These are phyloP conservation scores for Ditylenchus weischeri DNA, from an alignment of 2,888 invertebrate species.

Conservation along the genomic window DNA sequence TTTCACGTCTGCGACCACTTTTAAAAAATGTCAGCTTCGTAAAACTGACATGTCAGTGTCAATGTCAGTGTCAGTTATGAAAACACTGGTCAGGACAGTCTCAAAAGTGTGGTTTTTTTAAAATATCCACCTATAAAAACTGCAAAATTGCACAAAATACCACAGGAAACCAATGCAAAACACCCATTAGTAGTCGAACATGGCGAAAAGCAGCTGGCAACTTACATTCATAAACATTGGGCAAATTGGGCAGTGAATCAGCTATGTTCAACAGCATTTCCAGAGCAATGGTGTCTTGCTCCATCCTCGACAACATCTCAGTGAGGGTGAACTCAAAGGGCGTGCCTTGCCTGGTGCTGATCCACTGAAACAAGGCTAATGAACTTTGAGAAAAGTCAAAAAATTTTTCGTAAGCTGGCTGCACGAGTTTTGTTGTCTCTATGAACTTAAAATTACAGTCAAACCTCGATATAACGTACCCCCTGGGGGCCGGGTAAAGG, in stretches of 20 bases:
- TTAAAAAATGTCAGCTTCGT: too few relatives aligned
- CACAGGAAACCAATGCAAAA: background rate
- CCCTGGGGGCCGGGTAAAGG: too few relatives aligned
- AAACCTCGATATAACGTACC: too few relatives aligned
- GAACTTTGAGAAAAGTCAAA: background rate
- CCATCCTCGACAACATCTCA: constrained; percentile 62
- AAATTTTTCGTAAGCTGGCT: background rate
- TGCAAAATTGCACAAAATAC: too few relatives aligned
- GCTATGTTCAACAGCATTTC: constrained; percentile 61
- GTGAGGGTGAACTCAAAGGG: constrained; percentile 63
- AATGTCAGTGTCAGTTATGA: too few relatives aligned
- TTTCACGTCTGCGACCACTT: too few relatives aligned
- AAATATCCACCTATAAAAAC: too few relatives aligned
- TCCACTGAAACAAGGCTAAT: constrained; percentile 30
- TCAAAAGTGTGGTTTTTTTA: too few relatives aligned
- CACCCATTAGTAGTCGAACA: background rate
- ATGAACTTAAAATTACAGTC: too few relatives aligned
- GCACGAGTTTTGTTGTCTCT: too few relatives aligned
- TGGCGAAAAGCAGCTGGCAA: constrained; percentile 8
- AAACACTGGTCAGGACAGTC: too few relatives aligned
- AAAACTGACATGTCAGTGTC: too few relatives aligned
- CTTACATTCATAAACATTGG: constrained; percentile 48
- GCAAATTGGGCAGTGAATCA: constrained; percentile 48
- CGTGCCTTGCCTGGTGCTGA: constrained; percentile 35
- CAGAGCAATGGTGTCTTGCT: constrained; percentile 62